Evolutionary conservation across 2,797 vertebrate genomes (phyloP), one percentile per base, ranked within the genome.

Genomic region (Kryptolebias ocellatus): DNA sequence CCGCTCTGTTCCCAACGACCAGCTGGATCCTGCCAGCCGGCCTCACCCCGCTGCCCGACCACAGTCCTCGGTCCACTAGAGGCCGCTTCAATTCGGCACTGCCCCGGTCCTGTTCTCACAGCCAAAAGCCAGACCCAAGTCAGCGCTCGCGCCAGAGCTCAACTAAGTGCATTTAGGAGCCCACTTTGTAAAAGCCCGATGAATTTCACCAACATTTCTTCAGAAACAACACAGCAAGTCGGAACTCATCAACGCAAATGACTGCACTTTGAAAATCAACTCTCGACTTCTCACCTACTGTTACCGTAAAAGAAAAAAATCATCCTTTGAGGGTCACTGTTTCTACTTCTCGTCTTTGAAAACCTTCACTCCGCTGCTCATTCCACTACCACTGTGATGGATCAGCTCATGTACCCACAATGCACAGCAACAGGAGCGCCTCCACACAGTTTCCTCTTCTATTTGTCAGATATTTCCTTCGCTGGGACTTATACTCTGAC

Each of bases 1-100:
- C 67, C 89, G 92, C 72, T 93, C 92, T 5, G 92, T 93, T 65
- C 92, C 92, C 74, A 94, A 94, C 6, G 92, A 92, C 75, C 94
- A 94, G 83, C 93, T 92, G 81, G 92, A 93, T 86, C 92, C 92
- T 0, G 70, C 89, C 0, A 93, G 88, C 83, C 91, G 92, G 67
- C 89, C 90, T 28, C 89, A 92, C 80, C 76, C 91, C 15, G 65
- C 84, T 9, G 81, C 87, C 70, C 84, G 92, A 74, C 94, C 93
- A 78, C 93, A 93, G 87, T 92, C 94, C 18, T 92, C 90, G 69
- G 92, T 92, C 79, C 90, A 88, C 83, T 89, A 90, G 76, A 88
- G 72, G 46, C 83, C 66, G 52, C 50, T 55, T 57, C 67, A 34
- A 20, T 62, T 52, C 60, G 59, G 44, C 67, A 78, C 83, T 85